phyloP scores from a whole-genome alignment of 2,113 vertebrate genomes.

The Callorhinus ursinus region DNA sequence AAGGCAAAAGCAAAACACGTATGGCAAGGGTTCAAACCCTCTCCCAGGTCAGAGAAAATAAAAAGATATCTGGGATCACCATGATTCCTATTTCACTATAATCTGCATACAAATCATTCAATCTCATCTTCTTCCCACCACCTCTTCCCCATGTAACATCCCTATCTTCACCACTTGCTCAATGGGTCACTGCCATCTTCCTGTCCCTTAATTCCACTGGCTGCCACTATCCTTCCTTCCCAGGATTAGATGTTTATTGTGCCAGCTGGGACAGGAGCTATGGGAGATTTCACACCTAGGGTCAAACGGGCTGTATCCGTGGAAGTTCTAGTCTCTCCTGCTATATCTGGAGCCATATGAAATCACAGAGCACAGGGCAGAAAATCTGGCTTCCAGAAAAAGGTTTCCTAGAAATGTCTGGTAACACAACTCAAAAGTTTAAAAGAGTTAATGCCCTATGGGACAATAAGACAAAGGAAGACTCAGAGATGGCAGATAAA shows the following conservation, averaged over 20 bases:
- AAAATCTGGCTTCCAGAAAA: not conserved
- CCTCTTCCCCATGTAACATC: not conserved
- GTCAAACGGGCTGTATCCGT: not conserved
- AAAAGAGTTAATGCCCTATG: not conserved
- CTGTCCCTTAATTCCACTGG: not conserved
- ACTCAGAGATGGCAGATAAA: not conserved
- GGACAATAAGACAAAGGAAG: not conserved
- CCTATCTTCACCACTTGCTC: not conserved
- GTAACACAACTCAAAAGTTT: not conserved
- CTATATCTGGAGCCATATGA: not conserved
- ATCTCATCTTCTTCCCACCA: not conserved
- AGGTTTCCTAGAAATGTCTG: not conserved
- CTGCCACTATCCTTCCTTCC: not conserved
- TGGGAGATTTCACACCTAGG: not conserved
- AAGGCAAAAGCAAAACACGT: not conserved
- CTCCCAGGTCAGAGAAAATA: not conserved
- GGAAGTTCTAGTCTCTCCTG: not conserved
- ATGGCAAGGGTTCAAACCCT: not conserved
- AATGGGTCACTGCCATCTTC: not conserved
- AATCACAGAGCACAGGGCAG: not conserved
- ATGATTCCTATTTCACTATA: not conserved
- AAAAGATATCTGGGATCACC: not conserved
- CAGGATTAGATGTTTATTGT: not conserved
- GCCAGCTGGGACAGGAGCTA: not conserved
- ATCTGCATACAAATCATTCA: not conserved